Percentiles rank a stretch among this genome's conserved stretches.
Conservation (phyloP, 2,113 vertebrate species). For the Callipepla squamata region DNA sequence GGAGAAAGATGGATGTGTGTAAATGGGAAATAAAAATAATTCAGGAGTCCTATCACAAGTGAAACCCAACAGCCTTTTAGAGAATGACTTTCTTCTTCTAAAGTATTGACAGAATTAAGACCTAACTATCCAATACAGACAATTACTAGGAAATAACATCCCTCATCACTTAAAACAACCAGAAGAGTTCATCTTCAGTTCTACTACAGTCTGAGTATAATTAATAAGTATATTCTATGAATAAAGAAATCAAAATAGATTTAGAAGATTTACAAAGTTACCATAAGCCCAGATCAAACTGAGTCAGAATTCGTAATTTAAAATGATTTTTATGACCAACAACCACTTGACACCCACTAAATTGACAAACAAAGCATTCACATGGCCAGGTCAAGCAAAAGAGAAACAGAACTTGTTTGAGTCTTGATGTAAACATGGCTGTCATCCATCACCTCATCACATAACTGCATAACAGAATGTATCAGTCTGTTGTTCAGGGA, state of each 20-base stretch:
- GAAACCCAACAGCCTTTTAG: not conserved
- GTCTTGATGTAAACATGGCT: not conserved
- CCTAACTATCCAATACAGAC: not conserved
- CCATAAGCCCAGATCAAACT: not conserved
- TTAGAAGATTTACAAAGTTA: not conserved
- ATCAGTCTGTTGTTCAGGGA: not conserved
- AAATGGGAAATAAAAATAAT: not conserved
- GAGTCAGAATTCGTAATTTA: not conserved
- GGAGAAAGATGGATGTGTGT: not conserved
- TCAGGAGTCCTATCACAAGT: not conserved
- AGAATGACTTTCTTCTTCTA: not conserved
- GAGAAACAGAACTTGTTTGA: not conserved
- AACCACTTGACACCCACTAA: not conserved
- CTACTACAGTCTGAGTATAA: not conserved
- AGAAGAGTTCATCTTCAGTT: not conserved
- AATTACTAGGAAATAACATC: not conserved
- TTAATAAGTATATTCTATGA: not conserved
- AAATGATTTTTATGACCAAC: not conserved
- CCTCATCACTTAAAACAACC: not conserved
- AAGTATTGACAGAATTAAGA: not conserved
- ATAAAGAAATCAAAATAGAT: not conserved
- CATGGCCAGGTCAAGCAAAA: not conserved
- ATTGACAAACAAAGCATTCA: not conserved
- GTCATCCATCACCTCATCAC: not conserved
- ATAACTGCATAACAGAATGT: not conserved